Evolutionary conservation across 2,797 vertebrate species (phyloP), one percentile per base, ranked within the genome.

Genomic region (Sorex maritimensis): DNA sequence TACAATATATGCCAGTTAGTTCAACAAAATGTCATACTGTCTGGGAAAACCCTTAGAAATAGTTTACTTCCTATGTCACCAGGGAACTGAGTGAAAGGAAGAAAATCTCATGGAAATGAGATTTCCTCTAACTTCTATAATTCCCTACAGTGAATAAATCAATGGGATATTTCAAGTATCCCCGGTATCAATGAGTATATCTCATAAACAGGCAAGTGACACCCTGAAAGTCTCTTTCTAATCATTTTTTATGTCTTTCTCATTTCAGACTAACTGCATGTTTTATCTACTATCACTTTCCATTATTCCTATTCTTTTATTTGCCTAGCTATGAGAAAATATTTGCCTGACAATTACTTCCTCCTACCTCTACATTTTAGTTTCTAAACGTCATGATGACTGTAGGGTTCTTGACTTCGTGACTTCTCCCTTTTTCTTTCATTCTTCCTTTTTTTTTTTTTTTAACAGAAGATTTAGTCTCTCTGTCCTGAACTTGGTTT

Each of bases 381-480:
- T 68, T 83, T 93, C 68, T 83, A 82, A 91, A 86, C 63, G 30
- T 19, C 77, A 63, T 65, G 90, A 28, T 77, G 38, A 68, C 52
- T 79, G 17, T 28, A 28, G 34, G 52, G n/a, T 24, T 91, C 84
- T 79, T 92, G 55, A 81, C 61, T 92, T 84, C 1, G 6, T 81
- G 10, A 34, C 13, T 19, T 34, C 72, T 44, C 7, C 41, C 41
- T 4, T 44, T 55, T 55, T 55, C 34, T 55, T 55, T 55, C 10
- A 4, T 55, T 17, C 17, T 55, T 17, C 67, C 28, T 65, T 2
- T 74, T 83, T 63, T 82, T 52, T 85, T 21, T 81, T 72, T 78
- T 63, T 84, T 4, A 17, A 87, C 79, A 58, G 83, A 93, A 95
- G 94, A 96, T 96, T 97, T 94, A 94, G 95, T 93, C 84, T 96